Evolutionary conservation across 2,797 vertebrate genomes (phyloP), one percentile per base, ranked within the genome.

Genomic region (Acanthurus tractus): DNA sequence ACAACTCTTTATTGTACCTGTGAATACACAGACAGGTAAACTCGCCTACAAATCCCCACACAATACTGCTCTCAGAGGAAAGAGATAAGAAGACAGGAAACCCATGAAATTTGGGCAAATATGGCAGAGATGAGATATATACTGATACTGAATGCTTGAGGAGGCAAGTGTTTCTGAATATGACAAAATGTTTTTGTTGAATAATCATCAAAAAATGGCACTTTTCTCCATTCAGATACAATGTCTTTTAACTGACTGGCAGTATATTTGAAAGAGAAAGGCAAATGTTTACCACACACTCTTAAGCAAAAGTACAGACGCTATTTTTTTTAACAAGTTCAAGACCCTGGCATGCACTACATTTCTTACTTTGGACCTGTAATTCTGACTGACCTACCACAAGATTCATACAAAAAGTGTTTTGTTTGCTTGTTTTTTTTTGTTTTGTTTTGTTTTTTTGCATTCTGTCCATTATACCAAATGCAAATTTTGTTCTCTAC

Each of bases 221-320:
- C 90, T 88, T 91, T 86, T 76, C 80, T 81, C 71, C 34, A 73
- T 80, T 67, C 61, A 76, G 45, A 83, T 70, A 75, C 64, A 15
- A 13, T 74, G 86, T 75, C 64, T 75, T 73, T 65, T 86, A 79
- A 82, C 77, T 62, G 82, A 68, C 65, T 89, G 89, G 90, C 85
- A 92, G 90, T 90, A 80, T 88, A 87, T 91, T 82, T 87, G 76
- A 89, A 88, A 91, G 86, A 93, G 86, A 93, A 94, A 94, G 89
- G 92, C 88, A 90, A 88, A 89, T 87, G 81, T 79, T 92, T 56
- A 88, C 76, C 86, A 86, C 83, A 86, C 81, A 89, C 65, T 86
- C 88, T 88, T 85, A 86, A 87, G 83, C 88, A 88, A 90, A 90
- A 88, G 84, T 83, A 92, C 88, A 89, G 64, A 92, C 74, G 86